Base-by-base conservation (phyloP, 2,113 vertebrate species). In the Abramis brama region DNA sequence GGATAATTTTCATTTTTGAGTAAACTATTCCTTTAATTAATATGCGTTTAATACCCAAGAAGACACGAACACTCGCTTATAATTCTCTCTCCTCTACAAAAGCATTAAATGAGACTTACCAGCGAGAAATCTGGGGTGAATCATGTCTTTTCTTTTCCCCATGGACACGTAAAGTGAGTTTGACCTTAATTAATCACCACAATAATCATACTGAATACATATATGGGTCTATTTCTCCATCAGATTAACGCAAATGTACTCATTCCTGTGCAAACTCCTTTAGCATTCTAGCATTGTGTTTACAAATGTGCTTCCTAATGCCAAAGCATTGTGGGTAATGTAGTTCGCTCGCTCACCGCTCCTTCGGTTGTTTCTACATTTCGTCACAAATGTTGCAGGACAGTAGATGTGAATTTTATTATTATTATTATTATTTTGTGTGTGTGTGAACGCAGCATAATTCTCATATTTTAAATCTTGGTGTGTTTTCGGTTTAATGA, bases 91-190 rank as follows among this genome's bases (percentile, higher is more conserved):
- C 4, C 45, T 33, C 9, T 52, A n/a, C 55, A 8, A 23, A 21
- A 57, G 55, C 55, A 3, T 57, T 36, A 52, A 66, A 76, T 23
- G n/a, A 21, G 33, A 91, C 93, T 93, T 79, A 95, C 95, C 90
- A 50, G 88, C 85, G 8, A 95, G 88, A 83, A 94, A 95, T 86
- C 93, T 93, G 88, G 93, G 92, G 60, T 94, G 94, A 74, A 95
- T 93, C 93, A 95, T 93, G 85, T 96, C 95, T 89, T 95, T 96
- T 78, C 93, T 94, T 91, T 95, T 96, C 86, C 95, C 95, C 95
- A 95, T 96, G 91, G 88, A 88, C 85, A 27, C 73, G 17, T 66
- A 23, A 43, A 73, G 4, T 78, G 30, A n/a, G 2, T 39, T 19
- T 25, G 52, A 3, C 1, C 68, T 68, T 77, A 86, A 19, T 73